These are phyloP conservation scores for Phenganax subtilis DNA, from an alignment of 92 coral and sea anemone genomes.

Conservation along the genomic window DNA sequence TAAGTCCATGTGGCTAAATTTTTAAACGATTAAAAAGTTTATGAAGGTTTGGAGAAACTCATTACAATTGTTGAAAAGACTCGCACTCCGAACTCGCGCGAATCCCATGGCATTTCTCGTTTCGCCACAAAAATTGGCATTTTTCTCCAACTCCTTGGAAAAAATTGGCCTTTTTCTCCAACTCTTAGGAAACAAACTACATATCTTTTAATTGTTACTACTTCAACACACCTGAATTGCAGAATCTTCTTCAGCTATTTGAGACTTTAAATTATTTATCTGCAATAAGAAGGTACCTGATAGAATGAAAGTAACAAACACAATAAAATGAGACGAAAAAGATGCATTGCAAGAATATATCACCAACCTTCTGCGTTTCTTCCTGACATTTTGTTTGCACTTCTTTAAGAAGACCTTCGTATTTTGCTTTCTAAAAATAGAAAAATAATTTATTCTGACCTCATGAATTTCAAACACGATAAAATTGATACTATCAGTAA, in stretches of 20 bases:
- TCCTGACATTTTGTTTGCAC: slow-evolving; percentile 90
- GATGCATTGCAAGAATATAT: neutral
- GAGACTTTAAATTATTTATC: slow-evolving; percentile 67
- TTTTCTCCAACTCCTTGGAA: too few relatives aligned
- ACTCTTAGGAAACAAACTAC: too few relatives aligned
- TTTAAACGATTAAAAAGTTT: too few relatives aligned
- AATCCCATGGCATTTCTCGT: too few relatives aligned
- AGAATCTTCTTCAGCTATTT: slow-evolving; percentile 54
- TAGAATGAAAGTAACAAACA: neutral
- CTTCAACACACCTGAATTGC: slow-evolving; percentile 58
- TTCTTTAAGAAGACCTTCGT: slow-evolving; percentile 75
- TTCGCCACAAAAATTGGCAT: too few relatives aligned
- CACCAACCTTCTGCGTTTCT: slow-evolving; percentile 75
- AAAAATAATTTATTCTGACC: neutral
- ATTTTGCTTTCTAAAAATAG: slow-evolving; percentile 71
- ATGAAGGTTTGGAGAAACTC: too few relatives aligned
- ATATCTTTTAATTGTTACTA: neutral
- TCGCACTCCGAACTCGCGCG: too few relatives aligned
- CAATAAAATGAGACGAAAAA: neutral
- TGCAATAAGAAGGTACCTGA: slow-evolving; percentile 9
- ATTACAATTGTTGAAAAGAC: too few relatives aligned
- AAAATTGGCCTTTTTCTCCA: too few relatives aligned
- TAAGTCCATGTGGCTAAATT: too few relatives aligned
- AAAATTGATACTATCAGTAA: too few relatives aligned
- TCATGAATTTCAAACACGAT: neutral